Conservation (phyloP, 92 coral and sea anemone species). For the Montipora capitata region DNA sequence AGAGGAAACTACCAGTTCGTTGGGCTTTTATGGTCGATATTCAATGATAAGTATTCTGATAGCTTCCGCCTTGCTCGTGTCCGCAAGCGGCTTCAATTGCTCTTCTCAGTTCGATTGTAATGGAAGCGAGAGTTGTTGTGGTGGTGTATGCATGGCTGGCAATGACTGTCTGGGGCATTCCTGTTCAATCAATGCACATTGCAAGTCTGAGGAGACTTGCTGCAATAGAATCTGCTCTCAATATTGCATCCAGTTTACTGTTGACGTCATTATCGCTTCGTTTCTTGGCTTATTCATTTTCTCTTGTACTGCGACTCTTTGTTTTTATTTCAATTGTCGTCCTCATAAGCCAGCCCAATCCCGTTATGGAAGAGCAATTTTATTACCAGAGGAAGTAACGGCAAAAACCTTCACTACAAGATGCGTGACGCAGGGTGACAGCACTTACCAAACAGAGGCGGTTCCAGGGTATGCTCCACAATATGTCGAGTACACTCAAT, state of each 20-base stretch:
- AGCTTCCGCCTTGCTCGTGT: background rate
- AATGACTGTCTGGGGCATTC: background rate
- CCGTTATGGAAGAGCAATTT: background rate
- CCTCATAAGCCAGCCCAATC: background rate
- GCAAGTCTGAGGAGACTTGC: constrained; percentile 12
- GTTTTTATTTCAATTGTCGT: constrained; percentile 10
- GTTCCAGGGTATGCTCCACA: constrained; percentile 43
- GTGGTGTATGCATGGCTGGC: background rate
- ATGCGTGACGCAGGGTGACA: constrained; percentile 7
- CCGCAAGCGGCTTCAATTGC: background rate
- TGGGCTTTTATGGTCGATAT: background rate
- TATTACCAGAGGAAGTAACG: background rate
- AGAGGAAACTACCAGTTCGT: background rate
- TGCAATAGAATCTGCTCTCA: background rate
- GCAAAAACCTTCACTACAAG: constrained; percentile 5
- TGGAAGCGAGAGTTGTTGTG: constrained; percentile 1
- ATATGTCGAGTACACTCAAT: constrained; percentile 26
- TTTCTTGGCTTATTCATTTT: constrained; percentile 4
- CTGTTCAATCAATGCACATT: constrained; percentile 1
- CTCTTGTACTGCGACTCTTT: background rate
- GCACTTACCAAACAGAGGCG: constrained; percentile 3
- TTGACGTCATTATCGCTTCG: background rate
- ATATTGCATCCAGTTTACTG: background rate
- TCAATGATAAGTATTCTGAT: background rate
- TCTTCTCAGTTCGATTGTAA: background rate